These are phyloP conservation scores for Zophobas morio DNA, from an alignment of 1,140 invertebrate genomes.

Conservation along the genomic window DNA sequence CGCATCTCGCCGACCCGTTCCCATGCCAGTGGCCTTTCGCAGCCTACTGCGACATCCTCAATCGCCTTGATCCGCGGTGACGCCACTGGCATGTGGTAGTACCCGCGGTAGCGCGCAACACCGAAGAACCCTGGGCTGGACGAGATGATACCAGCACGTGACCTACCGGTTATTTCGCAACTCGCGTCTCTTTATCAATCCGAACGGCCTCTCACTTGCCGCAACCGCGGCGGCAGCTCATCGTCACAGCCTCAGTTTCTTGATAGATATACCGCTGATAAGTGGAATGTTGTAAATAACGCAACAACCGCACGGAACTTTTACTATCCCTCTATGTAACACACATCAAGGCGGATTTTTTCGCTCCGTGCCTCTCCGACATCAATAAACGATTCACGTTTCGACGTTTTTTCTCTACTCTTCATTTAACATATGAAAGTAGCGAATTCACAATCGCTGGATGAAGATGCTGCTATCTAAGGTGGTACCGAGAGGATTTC, in stretches of 20 bases:
- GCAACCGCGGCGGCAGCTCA: slow-evolving; percentile 33
- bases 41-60: too few species aligned
- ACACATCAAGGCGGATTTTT: slow-evolving; percentile 23
- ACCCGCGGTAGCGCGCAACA: not conserved
- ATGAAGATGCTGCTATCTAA: slow-evolving; percentile 18
- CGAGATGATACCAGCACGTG: slow-evolving; percentile 32
- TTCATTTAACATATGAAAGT: slow-evolving; percentile 14
- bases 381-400: slow-evolving; percentile 14
- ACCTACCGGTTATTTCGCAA: slow-evolving; percentile 40
- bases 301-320: slow-evolving; percentile 35
- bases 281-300: slow-evolving; percentile 42
- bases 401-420: not conserved
- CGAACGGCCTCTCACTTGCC: slow-evolving; percentile 20
- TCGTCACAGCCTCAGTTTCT: slow-evolving; percentile 34
- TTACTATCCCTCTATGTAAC: slow-evolving; percentile 30
- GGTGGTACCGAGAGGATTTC: slow-evolving; percentile 23
- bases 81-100: slow-evolving; percentile 5
- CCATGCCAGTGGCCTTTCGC: too few species aligned
- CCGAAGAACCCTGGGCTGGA: not conserved
- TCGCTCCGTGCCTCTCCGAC: not conserved
- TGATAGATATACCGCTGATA: slow-evolving; percentile 36
- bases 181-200: slow-evolving; percentile 33
- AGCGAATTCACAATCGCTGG: slow-evolving; percentile 22
- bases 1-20: too few species aligned
- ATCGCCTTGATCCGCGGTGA: not conserved